Conservation (phyloP, 2,113 vertebrate species). For the Uropsilus gracilis region DNA sequence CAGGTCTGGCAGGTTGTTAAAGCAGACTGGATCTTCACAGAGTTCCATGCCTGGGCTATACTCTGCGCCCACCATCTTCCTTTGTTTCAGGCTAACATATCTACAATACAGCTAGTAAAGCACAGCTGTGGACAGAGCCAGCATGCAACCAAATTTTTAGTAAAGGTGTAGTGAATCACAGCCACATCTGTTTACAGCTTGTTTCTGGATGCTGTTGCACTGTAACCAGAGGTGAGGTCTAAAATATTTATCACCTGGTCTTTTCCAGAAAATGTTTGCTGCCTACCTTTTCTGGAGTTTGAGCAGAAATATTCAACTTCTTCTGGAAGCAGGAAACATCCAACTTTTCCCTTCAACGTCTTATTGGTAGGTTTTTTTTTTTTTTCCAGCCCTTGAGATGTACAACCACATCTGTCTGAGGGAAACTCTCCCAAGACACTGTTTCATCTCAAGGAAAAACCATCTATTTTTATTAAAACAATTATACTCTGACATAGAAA, state of each 20-base stretch:
- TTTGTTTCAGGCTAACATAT: background rate
- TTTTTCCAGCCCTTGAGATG: background rate
- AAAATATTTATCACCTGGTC: background rate
- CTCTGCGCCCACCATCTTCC: background rate
- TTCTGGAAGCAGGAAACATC: background rate
- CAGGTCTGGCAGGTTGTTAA: background rate
- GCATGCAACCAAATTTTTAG: background rate
- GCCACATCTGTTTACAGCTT: background rate
- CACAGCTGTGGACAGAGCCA: background rate
- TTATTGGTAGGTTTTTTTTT: background rate
- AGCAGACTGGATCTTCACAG: background rate
- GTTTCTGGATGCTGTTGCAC: background rate
- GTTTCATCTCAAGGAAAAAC: background rate
- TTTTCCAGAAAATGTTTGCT: slow-evolving; percentile 24
- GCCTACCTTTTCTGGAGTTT: background rate
- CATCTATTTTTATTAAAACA: background rate
- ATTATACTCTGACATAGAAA: background rate
- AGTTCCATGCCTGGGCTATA: background rate
- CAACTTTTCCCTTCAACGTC: background rate
- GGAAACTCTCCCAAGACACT: background rate
- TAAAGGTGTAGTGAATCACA: background rate
- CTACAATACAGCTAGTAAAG: background rate
- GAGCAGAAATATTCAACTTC: background rate
- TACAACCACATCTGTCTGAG: background rate
- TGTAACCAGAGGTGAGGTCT: background rate